Percentiles rank a stretch among this genome's conserved stretches.
Evolutionary conservation across 2,797 vertebrate genomes (phyloP).

Genomic region (Protosalanx chinensis): DNA sequence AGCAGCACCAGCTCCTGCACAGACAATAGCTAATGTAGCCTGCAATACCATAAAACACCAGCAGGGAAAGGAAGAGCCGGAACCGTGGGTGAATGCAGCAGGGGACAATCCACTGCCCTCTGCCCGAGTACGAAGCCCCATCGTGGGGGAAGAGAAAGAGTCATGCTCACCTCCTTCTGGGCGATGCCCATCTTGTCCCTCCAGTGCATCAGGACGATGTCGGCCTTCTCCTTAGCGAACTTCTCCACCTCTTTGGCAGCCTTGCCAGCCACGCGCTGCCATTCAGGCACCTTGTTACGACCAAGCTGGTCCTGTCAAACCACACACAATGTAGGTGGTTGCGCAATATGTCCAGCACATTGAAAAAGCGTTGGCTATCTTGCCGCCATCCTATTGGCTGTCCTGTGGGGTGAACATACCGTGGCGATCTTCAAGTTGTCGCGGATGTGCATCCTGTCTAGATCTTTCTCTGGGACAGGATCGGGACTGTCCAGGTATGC

Average conservation of each 20-base stretch:
- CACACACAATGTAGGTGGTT: background rate
- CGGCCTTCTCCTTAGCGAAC: conserved; percentile 98
- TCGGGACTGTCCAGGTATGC: conserved; percentile 92
- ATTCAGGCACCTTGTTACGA: conserved; percentile 94
- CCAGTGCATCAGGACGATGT: conserved; percentile 97
- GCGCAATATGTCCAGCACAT: background rate
- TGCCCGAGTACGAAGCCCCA: background rate
- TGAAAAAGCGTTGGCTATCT: background rate
- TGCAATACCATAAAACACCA: conserved; percentile 46
- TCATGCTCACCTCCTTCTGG: conserved; percentile 90
- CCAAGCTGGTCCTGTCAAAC: conserved; percentile 89
- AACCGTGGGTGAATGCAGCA: conserved; percentile 16
- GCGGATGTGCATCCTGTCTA: conserved; percentile 95
- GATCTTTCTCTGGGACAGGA: conserved; percentile 90
- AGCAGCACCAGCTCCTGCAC: conserved; percentile 27
- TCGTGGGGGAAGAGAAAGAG: background rate
- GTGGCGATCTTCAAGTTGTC: conserved; percentile 97
- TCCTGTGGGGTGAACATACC: conserved; percentile 61
- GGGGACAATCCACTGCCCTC: conserved; percentile 12
- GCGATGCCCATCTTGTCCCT: conserved; percentile 98
- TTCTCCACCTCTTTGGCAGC: conserved; percentile 99
- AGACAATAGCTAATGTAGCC: conserved; percentile 17
- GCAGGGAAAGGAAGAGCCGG: conserved; percentile 36
- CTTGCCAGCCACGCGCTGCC: conserved; percentile 96
- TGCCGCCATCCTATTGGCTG: background rate